phyloP scores from a whole-genome alignment of 2,797 vertebrate genomes.

The Propithecus deckenii region DNA sequence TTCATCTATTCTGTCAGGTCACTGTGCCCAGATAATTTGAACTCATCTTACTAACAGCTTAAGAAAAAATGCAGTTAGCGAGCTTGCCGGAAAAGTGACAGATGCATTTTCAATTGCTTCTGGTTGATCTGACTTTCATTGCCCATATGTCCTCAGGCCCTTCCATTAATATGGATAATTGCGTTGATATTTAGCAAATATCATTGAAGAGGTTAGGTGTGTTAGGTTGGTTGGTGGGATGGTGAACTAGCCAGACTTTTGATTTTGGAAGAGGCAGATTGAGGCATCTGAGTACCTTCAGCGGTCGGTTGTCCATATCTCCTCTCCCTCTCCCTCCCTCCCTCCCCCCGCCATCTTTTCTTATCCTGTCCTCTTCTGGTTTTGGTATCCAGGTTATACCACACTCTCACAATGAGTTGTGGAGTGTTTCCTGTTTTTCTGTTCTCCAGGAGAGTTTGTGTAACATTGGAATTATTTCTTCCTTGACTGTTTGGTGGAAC shows the following conservation, averaged over 20 bases:
- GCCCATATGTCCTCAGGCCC: not conserved
- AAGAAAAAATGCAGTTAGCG: not conserved
- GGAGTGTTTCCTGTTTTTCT: not conserved
- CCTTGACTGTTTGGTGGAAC: not conserved
- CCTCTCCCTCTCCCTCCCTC: rapidly evolving
- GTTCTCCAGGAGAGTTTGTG: not conserved
- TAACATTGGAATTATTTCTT: not conserved
- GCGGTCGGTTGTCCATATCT: not conserved
- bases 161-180: not conserved
- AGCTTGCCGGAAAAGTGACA: not conserved
- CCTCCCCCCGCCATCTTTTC: not conserved
- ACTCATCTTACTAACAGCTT: not conserved
- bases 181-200: not conserved
- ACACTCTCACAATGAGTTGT: not conserved
- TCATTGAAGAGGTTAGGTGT: not conserved
- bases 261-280: not conserved
- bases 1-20: not conserved
- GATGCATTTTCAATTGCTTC: not conserved
- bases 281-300: not conserved
- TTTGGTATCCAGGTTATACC: not conserved
- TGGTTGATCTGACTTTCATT: not conserved
- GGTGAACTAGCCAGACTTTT: not conserved
- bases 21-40: not conserved
- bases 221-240: not conserved
- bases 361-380: not conserved